phyloP scores from a whole-genome alignment of 2,113 vertebrate genomes.

The Panthera uncia region DNA sequence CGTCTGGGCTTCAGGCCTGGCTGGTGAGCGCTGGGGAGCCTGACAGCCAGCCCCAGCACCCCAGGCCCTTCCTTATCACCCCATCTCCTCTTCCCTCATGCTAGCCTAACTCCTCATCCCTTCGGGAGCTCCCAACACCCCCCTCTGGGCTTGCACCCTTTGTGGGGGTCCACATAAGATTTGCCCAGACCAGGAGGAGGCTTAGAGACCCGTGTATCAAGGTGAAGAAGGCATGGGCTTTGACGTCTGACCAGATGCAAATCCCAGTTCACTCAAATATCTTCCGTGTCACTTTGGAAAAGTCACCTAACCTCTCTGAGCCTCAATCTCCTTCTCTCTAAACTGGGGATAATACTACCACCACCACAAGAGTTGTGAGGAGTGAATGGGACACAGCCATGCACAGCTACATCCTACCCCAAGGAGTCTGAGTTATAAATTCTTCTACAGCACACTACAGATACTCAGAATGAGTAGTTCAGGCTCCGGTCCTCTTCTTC shows the following conservation, averaged over 20 bases:
- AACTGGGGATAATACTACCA: not conserved
- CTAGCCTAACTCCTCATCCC: not conserved
- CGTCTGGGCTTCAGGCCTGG: not conserved
- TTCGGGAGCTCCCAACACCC: not conserved
- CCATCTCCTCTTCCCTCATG: not conserved
- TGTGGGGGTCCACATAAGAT: not conserved
- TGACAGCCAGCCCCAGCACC: not conserved
- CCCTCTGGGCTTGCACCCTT: not conserved
- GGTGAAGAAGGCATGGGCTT: not conserved
- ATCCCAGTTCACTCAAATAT: not conserved
- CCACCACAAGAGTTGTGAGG: not conserved
- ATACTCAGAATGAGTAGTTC: not conserved
- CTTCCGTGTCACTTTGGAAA: not conserved
- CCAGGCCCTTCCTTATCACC: not conserved
- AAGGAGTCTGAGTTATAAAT: not conserved
- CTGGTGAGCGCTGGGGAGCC: not conserved
- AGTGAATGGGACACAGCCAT: not conserved
- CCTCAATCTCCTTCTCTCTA: conserved; percentile 21
- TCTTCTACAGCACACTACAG: not conserved
- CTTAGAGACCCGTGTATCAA: not conserved
- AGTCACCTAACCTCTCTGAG: not conserved
- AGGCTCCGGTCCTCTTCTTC: not conserved
- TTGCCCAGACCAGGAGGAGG: not conserved
- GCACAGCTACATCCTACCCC: not conserved
- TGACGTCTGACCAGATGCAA: not conserved